Base-by-base conservation (phyloP, 2,113 vertebrate species). In the Podiceps cristatus region DNA sequence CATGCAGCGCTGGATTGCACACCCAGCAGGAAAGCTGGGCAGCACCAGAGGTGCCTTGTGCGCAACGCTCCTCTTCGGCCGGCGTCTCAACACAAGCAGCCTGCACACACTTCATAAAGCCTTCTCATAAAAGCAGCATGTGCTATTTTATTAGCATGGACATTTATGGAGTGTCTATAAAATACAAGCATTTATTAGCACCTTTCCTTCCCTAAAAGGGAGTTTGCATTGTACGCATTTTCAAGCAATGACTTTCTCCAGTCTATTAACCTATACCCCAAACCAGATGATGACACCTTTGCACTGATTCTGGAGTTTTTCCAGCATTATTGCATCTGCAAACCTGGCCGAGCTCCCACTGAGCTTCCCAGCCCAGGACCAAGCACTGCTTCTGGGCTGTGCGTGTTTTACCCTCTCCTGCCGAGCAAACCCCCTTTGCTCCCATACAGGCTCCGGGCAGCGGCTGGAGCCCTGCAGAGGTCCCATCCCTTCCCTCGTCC, bases 391-490 rank as follows among this genome's bases (percentile, higher is more conserved):
- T 58, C 42, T 31, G 5, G 40, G 8, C 1, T 5, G 19, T 5
- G 37, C 3, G 2, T 9, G 24, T 45, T 68, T 44, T 19, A 47
- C 44, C 67, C 37, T 18, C n/a, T 78, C 37, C 37, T 19, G 20
- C 44, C 10, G 5, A 71, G 35, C 33, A 50, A 76, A 11, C 18
- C 55, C 62, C 2, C n/a, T 63, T 25, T 37, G 56, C 45, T 73
- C 35, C 59, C 1, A 0, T 16, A 52, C 1, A 2, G 45, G 29
- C 27, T 62, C 13, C 4, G 3, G 40, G 53, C 67, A 67, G 55
- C 3, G 1, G 20, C 16, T 33, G 17, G 71, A 63, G 52, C 47
- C 37, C 66, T 35, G 20, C 24, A 20, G n/a, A 68, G n/a, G 18
- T 59, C 45, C 20, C 47, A 40, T 44, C 24, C 44, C 40, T 7